Percentiles rank a stretch among this genome's conserved stretches.
Conservation (phyloP, 2,113 vertebrate species). For the Prietella phreatophila region DNA sequence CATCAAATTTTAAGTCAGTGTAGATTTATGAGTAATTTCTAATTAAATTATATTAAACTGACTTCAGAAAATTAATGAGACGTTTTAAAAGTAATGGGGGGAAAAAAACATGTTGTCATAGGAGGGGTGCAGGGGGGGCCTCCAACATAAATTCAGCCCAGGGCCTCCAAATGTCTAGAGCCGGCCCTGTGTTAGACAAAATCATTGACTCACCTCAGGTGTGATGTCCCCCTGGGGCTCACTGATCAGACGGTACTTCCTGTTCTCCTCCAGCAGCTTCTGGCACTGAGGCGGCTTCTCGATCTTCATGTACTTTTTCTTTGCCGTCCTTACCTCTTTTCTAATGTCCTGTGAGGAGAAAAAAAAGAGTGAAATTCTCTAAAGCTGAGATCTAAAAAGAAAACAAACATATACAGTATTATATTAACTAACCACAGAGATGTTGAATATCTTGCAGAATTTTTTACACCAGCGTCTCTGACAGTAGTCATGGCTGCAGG, state of each 20-base stretch:
- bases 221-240: constrained; percentile 81
- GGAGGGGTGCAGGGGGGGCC: too few relatives aligned
- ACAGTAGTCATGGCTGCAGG: too few relatives aligned
- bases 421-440: neutral
- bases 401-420: neutral
- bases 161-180: too few relatives aligned
- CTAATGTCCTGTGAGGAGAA: constrained; percentile 72
- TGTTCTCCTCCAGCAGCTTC: constrained; percentile 73
- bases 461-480: too few relatives aligned
- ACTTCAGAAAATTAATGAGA: too few relatives aligned
- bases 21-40: too few relatives aligned
- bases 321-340: constrained; percentile 69
- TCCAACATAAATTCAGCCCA: too few relatives aligned
- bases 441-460: neutral
- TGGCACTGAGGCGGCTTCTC: constrained; percentile 80
- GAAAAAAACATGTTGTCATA: too few relatives aligned
- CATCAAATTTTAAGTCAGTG: too few relatives aligned
- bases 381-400: neutral
- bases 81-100: too few relatives aligned
- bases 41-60: too few relatives aligned
- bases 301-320: constrained; percentile 75
- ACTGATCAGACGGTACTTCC: constrained; percentile 76
- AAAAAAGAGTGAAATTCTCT: neutral
- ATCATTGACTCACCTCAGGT: constrained; percentile 68
- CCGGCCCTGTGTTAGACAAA: neutral